Conservation (phyloP, 2,888 invertebrate species). For the Dione vanillae region DNA sequence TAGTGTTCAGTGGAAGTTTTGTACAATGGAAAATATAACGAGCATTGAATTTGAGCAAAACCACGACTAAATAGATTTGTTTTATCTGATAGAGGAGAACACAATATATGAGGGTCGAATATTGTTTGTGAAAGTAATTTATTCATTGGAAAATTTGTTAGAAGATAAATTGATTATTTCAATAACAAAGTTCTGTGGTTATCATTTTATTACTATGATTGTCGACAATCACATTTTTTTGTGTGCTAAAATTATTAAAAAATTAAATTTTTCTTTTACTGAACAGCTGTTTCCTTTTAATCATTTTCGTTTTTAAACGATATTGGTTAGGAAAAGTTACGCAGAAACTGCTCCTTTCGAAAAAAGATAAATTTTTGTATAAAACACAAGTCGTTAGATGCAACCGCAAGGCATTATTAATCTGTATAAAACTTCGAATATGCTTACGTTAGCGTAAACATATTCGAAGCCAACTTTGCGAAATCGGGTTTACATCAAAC, state of each 20-base stretch:
- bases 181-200: slow-evolving; percentile 14
- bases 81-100: slow-evolving; percentile 31
- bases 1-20: slow-evolving; percentile 54
- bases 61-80: slow-evolving; percentile 39
- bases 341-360: background rate
- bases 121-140: slow-evolving; percentile 36
- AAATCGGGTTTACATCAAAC: slow-evolving; percentile 66
- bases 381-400: background rate
- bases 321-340: too few species aligned
- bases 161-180: slow-evolving; percentile 28
- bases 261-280: too few species aligned
- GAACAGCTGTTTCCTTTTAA: too few species aligned
- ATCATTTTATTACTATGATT: slow-evolving; percentile 4
- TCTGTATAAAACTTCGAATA: slow-evolving; percentile 33
- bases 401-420: slow-evolving; percentile 13
- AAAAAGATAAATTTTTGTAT: background rate
- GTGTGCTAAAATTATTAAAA: background rate
- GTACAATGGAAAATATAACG: slow-evolving; percentile 38
- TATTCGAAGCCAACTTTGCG: slow-evolving; percentile 48
- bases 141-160: slow-evolving; percentile 24
- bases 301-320: too few species aligned
- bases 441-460: slow-evolving; percentile 48
- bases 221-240: background rate
- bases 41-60: slow-evolving; percentile 35
- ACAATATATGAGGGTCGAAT: slow-evolving; percentile 34